A percentile compares a stretch with the other conserved stretches of the same genome.
These are phyloP conservation scores for Tetropium fuscum DNA, from an alignment of 2,888 invertebrate genomes.

Conservation along the genomic window DNA sequence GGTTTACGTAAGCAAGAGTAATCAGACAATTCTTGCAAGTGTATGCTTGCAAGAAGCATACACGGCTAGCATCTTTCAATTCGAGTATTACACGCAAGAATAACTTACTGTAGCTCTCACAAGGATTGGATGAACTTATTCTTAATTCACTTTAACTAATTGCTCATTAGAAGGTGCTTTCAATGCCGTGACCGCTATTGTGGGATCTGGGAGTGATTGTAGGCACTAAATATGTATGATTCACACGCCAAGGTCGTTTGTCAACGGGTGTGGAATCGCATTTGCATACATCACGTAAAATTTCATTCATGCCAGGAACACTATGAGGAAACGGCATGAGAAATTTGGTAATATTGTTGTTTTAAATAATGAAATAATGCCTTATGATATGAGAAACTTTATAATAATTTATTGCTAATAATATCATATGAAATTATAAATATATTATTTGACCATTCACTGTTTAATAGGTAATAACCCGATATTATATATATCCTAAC, in stretches of 20 bases:
- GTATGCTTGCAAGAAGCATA: not conserved
- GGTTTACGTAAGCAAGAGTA: too few species aligned
- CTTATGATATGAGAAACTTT: too few species aligned
- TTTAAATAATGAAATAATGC: too few species aligned
- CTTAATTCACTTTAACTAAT: conserved; percentile 35
- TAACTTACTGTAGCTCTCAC: conserved; percentile 1
- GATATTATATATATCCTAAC: too few species aligned
- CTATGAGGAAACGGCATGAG: conserved; percentile 16
- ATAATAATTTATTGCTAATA: too few species aligned
- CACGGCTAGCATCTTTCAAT: not conserved
- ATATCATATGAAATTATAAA: too few species aligned
- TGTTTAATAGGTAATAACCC: too few species aligned
- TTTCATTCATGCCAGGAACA: conserved; percentile 39
- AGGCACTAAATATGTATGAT: conserved; percentile 34
- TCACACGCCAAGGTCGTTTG: conserved; percentile 45
- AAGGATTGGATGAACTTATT: conserved; percentile 26
- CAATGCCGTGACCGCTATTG: conserved; percentile 38
- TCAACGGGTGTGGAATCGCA: conserved; percentile 39
- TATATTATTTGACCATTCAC: too few species aligned
- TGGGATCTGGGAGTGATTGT: conserved; percentile 41
- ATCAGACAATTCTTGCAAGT: not conserved
- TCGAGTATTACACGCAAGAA: conserved; percentile 12
- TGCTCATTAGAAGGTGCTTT: conserved; percentile 37
- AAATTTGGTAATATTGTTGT: too few species aligned
- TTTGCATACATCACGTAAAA: conserved; percentile 44